Evolutionary conservation across 2,797 vertebrate species (phyloP), one percentile per base, ranked within the genome.

Genomic region (Champsocephalus gunnari): DNA sequence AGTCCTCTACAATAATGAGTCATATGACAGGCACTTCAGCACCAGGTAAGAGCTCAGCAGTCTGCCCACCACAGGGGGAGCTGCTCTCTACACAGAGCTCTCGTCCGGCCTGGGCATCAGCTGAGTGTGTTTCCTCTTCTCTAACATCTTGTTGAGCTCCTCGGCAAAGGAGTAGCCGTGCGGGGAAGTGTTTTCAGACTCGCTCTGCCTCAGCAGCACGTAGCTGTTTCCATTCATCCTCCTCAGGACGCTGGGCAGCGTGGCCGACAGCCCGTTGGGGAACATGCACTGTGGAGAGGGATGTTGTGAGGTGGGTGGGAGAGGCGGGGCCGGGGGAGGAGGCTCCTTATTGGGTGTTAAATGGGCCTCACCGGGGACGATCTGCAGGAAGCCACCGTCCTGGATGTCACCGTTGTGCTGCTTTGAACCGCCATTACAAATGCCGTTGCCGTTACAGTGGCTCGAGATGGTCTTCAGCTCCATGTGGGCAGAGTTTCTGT

Each of bases 141-240:
- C 98, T 78, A 99, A 93, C 67, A 99, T 98, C 91, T 92, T 97
- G 94, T 96, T 99, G 85, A 99, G 98, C 91, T 99, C 98, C 85
- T 99, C 98, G 0, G 98, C 92, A 3, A 99, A 99, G 0, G 97
- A 95, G 51, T 92, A 94, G 89, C 95, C 95, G 13, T 92, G 68
- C 1, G 91, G 82, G 0, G 91, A 85, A 0, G 91, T 86, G 19
- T 90, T 94, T 73, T 97, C 97, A 0, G 92, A 73, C 80, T 97
- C 97, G 45, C 94, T 96, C 92, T 99, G 98, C 90, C 95, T 94
- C 90, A 99, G 95, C 81, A 99, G 93, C 92, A 99, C 93, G 19
- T 99, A 99, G 92, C 97, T 99, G 93, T 97, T 99, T 61, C 98
- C 98, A 0, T 99, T 98, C 95, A 99, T 98, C 88, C 97, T 97